phyloP scores from a whole-genome alignment of 2,797 vertebrate genomes.

The Anguilla megastoma region DNA sequence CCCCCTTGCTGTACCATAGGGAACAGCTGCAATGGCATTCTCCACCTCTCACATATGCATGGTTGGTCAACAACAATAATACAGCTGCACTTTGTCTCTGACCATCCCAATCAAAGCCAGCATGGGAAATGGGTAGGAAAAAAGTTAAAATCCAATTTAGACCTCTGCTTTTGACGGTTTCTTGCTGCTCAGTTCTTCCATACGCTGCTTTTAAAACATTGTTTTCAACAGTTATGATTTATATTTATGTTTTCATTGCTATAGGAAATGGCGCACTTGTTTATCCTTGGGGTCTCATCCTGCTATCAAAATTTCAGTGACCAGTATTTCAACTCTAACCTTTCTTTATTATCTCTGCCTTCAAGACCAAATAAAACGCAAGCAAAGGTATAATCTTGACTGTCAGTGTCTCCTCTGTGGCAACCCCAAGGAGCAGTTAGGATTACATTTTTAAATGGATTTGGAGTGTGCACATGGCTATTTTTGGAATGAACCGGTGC shows the following conservation, averaged over 20 bases:
- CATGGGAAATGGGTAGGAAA: background rate
- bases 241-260: background rate
- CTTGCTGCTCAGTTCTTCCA: background rate
- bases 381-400: background rate
- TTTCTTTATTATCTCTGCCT: background rate
- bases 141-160: background rate
- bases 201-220: background rate
- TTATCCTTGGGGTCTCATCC: background rate
- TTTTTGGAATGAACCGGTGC: constrained; percentile 19
- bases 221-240: background rate
- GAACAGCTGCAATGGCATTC: background rate
- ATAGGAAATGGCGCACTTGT: background rate
- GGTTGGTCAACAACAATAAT: background rate
- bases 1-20: background rate
- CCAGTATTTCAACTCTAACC: background rate
- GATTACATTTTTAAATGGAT: constrained; percentile 11
- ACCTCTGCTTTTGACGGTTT: background rate
- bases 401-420: background rate
- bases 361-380: background rate
- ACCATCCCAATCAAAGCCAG: background rate
- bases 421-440: background rate
- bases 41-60: background rate
- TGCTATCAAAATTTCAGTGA: background rate
- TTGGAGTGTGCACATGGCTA: constrained; percentile 15
- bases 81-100: background rate